These are phyloP conservation scores for Egretta garzetta DNA, from an alignment of 2,113 vertebrate genomes.

Conservation along the genomic window DNA sequence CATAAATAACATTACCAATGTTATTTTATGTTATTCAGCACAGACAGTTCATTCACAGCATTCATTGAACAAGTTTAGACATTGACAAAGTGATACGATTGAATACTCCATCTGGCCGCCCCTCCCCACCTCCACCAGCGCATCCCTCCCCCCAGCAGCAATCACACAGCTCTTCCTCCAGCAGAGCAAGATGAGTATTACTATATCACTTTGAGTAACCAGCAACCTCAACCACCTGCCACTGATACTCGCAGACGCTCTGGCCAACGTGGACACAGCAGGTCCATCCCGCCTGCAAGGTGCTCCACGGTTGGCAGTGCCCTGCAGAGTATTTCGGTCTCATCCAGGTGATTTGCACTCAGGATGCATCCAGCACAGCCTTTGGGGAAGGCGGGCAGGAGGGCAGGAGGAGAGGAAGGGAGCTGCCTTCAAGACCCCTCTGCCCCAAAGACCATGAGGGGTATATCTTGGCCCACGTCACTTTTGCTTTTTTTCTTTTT, in stretches of 20 bases:
- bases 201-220: slow-evolving; percentile 97
- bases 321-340: slow-evolving; percentile 65
- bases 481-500: background rate
- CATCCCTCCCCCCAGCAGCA: slow-evolving; percentile 79
- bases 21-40: slow-evolving; percentile 99
- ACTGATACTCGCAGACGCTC: slow-evolving; percentile 65
- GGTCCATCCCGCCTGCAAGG: slow-evolving; percentile 59
- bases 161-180: slow-evolving; percentile 77
- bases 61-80: slow-evolving; percentile 84
- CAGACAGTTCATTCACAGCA: slow-evolving; percentile 87
- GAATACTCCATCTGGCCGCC: slow-evolving; percentile 92
- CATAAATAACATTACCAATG: slow-evolving; percentile 99
- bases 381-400: background rate
- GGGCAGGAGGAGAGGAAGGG: slow-evolving; percentile 15
- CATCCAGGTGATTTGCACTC: background rate
- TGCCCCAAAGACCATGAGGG: background rate
- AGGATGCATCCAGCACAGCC: background rate
- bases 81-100: slow-evolving; percentile 92
- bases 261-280: slow-evolving; percentile 58
- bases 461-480: background rate
- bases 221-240: slow-evolving; percentile 86
- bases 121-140: slow-evolving; percentile 73
- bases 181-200: slow-evolving; percentile 94
- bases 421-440: slow-evolving; percentile 29
- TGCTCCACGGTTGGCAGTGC: slow-evolving; percentile 55